These are phyloP conservation scores for Oligia latruncula DNA, from an alignment of 2,888 invertebrate species.

Conservation along the genomic window DNA sequence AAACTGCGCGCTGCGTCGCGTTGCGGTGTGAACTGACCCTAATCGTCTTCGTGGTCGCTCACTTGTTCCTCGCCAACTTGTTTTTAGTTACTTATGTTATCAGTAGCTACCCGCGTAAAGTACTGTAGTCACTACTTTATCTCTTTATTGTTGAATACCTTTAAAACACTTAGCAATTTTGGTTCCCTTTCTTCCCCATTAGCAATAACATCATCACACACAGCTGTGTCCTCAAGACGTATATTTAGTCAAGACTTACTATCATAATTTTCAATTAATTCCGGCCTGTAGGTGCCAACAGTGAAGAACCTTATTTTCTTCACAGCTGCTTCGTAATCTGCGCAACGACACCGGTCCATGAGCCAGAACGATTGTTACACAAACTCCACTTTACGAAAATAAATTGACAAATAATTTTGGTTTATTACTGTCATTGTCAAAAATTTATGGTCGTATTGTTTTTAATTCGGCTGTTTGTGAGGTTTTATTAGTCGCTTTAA, in stretches of 20 bases:
- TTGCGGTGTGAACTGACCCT: too few species aligned
- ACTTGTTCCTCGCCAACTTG: too few species aligned
- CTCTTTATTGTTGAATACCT: neutral
- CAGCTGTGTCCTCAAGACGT: neutral
- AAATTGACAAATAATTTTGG: slow-evolving; percentile 37
- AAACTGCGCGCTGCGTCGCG: too few species aligned
- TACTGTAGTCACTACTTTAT: neutral
- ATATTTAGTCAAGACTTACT: slow-evolving; percentile 65
- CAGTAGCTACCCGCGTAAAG: too few species aligned
- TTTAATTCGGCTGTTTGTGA: slow-evolving; percentile 29
- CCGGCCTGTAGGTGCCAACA: slow-evolving; percentile 79
- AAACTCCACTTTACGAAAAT: slow-evolving; percentile 12
- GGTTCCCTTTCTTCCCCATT: neutral
- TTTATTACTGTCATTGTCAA: slow-evolving; percentile 54
- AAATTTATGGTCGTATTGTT: slow-evolving; percentile 27
- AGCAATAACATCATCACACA: neutral
- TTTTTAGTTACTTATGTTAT: too few species aligned
- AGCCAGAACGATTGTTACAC: neutral
- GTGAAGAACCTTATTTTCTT: slow-evolving; percentile 81
- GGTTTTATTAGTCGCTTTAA: slow-evolving; percentile 40
- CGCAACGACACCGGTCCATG: slow-evolving; percentile 86
- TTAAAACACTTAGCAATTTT: neutral
- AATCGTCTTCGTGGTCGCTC: too few species aligned
- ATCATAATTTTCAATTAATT: slow-evolving; percentile 79
- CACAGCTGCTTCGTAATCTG: slow-evolving; percentile 80